Conservation (phyloP, 2,888 invertebrate species). For the Allophyes oxyacanthae region DNA sequence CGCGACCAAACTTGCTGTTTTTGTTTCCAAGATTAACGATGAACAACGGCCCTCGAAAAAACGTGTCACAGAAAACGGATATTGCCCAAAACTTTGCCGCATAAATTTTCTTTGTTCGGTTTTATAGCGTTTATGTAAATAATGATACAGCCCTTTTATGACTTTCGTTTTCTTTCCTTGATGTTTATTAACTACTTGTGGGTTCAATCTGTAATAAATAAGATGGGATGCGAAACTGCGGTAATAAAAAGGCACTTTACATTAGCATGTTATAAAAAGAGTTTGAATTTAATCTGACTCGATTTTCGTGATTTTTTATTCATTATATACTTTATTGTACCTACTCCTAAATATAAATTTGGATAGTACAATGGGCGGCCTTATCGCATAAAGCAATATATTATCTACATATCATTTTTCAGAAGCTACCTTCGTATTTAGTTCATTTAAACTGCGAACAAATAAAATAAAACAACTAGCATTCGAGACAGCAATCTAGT, state of each 20-base stretch:
- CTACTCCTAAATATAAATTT: no score
- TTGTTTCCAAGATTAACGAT: constrained; percentile 88
- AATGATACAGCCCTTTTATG: constrained; percentile 75
- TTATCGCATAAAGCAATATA: constrained; percentile 2
- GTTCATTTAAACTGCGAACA: background rate
- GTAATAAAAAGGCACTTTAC: constrained; percentile 49
- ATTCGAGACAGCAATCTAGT: constrained; percentile 10
- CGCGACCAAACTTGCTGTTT: constrained; percentile 83
- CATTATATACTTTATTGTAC: no score
- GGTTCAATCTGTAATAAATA: constrained; percentile 55
- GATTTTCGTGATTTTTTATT: no score
- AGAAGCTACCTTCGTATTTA: constrained; percentile 13
- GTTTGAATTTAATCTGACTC: constrained; percentile 39
- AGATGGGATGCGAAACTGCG: constrained; percentile 46
- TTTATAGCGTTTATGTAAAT: constrained; percentile 80
- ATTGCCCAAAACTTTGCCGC: constrained; percentile 81
- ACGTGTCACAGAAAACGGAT: constrained; percentile 85
- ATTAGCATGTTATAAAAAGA: constrained; percentile 54
- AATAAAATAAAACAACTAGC: constrained; percentile 19
- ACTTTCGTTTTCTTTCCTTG: constrained; percentile 60
- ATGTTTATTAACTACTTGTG: constrained; percentile 61
- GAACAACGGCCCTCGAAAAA: constrained; percentile 86
- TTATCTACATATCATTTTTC: constrained; percentile 20
- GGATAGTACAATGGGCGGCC: no score
- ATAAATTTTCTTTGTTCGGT: constrained; percentile 82